Evolutionary conservation across 2,888 invertebrate genomes (phyloP), one percentile per base, ranked within the genome.

Genomic region (Drosophila pegasa): DNA sequence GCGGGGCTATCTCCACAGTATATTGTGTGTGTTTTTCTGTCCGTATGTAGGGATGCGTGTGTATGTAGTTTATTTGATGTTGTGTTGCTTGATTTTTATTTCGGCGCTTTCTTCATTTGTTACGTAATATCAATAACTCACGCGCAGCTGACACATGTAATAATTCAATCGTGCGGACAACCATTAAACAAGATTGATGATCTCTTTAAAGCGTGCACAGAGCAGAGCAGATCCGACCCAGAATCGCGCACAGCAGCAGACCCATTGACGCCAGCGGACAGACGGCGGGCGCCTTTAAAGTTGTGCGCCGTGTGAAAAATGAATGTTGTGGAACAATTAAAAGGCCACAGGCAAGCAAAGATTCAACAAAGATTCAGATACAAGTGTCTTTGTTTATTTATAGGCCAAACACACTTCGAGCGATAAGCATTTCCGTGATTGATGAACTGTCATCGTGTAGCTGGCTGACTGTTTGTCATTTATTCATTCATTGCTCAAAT

Each of bases 111-210:
- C 79, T 87, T 84, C 79, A 79, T 86, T 83, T 83, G 83, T 87
- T 87, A 87, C 78, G 71, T 81, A 77, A 80, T 82, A 86, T 87
- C 85, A 86, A 86, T 85, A 85, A 85, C 87, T 87, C 85, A 81
- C 75, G 75, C 82, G 79, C 89, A 88, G 89, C 90, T 90, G 90
- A 89, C 88, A 89, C 88, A 85, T 87, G 88, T 84, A 88, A 88
- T 90, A 90, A 89, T 89, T 90, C 90, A 90, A 88, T 89, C 88
- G 90, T 88, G 86, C 88, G 87, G 87, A 89, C 82, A 84, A 89
- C 90, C 89, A 90, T 90, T 90, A 89, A 90, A 87, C 75, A 90
- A 90, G 90, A 90, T 90, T 90, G 90, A 90, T 90, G 89, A 88
- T 80, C 82, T 75, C 73, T 84, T 85, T 87, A 85, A 85, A 85